Percentiles rank a stretch among this genome's conserved stretches.
Conservation (phyloP, 30 jellyfish, hydroid and myxozoan genomes). For the Pelagia noctiluca region DNA sequence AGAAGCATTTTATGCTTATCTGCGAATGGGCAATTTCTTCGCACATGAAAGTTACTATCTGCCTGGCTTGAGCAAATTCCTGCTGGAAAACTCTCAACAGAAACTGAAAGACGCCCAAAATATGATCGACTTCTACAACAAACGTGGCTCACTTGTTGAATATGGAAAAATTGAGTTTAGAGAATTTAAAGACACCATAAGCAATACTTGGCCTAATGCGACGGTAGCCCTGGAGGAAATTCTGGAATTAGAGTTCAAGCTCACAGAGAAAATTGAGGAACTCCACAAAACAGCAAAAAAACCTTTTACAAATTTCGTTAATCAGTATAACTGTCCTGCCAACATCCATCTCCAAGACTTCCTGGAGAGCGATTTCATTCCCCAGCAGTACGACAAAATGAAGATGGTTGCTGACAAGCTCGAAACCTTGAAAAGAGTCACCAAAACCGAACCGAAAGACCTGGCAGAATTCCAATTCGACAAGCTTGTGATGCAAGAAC, state of each 20-base stretch:
- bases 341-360: constrained; percentile 50
- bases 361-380: constrained; percentile 53
- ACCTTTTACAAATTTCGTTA: too few species aligned
- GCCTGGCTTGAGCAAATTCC: constrained; percentile 9
- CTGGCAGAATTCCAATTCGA: not conserved
- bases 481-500: not conserved
- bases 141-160: not conserved
- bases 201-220: not conserved
- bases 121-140: not conserved
- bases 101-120: constrained; percentile 3
- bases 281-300: too few species aligned
- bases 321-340: too few species aligned
- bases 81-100: not conserved
- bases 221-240: not conserved
- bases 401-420: not conserved
- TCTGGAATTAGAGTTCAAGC: not conserved
- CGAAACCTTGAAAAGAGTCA: not conserved
- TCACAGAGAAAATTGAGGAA: too few species aligned
- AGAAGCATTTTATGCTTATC: not conserved
- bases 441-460: not conserved
- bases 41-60: constrained; percentile 1
- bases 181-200: not conserved
- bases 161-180: too few species aligned
- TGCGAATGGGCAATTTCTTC: not conserved
- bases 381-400: constrained; percentile 66